Base-by-base conservation (phyloP, 1,140 invertebrate species). In the Bradynema listronoti region DNA sequence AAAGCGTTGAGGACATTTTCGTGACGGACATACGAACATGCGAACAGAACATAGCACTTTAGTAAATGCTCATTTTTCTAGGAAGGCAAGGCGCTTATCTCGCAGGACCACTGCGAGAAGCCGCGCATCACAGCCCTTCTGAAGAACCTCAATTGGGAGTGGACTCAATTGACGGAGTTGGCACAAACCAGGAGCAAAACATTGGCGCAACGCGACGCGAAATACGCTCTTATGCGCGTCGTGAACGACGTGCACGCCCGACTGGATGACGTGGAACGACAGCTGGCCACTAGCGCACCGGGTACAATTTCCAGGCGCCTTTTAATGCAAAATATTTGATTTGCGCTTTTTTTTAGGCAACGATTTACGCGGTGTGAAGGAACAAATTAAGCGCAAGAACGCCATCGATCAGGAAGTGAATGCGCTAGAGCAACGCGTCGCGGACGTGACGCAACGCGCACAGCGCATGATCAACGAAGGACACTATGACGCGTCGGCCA, bases 401-500 rank as follows among this genome's bases (percentile, higher is more conserved):
- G 82, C 85, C 0, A 72, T 90, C 4, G 90, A 92, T 73, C 85
- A 84, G 43, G 90, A 93, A 63, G 83, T 92, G 52, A 79, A 79
- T 24, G 83, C 86, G 43, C 88, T 87, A 84, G 85, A 88, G 63
- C 82, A 84, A 50, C 86, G 87, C 68, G 83, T 90, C 2, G 82
- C 84, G 25, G 87, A 89, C 64, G 80, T 92, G 14, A 84, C 86
- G 0, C 82, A 83, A n/a, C 83, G 85, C 59, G 91, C 90, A 11
- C 84, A 88, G 62, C 87, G 91, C 75, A 87, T 96, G 86, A 88
- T 87, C 1, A 86, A 89, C 33, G 87, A 89, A 61, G 90, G 88
- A 19, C 91, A 96, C 80, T 95, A 94, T 79, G 90, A 95, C 82
- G 86, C 87, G 1, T 84, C 84, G 9, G 87, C 87, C 66, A 93